Conservation (phyloP, 1,140 invertebrate genomes). For the Calosoma granatense region DNA sequence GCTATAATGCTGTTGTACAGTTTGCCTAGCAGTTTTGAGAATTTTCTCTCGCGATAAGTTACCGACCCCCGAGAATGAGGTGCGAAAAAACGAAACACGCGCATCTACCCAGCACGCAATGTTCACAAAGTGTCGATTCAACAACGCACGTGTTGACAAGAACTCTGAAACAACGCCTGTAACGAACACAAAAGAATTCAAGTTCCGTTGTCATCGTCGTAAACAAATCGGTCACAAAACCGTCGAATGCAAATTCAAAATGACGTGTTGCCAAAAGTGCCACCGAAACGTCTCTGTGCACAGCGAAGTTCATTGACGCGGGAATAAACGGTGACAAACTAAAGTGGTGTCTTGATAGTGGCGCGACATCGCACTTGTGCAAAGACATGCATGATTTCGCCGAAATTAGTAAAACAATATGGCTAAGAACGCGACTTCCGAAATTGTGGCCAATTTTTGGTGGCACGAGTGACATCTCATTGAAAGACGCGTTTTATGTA, state of each 20-base stretch:
- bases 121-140: slow-evolving; percentile 11
- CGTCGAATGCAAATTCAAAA: background rate
- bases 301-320: background rate
- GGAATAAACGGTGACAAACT: slow-evolving; percentile 9
- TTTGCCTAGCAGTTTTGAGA: slow-evolving; percentile 22
- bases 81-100: slow-evolving; percentile 12
- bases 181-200: background rate
- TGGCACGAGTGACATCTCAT: background rate
- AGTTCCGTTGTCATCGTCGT: background rate
- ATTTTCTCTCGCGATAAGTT: slow-evolving; percentile 26
- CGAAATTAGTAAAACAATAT: background rate
- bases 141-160: background rate
- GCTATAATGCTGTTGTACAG: slow-evolving; percentile 26
- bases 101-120: slow-evolving; percentile 1
- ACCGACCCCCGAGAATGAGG: slow-evolving; percentile 23
- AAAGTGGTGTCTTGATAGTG: background rate
- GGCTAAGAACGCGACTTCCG: background rate
- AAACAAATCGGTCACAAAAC: background rate
- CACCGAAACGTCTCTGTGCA: background rate
- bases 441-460: background rate
- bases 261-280: background rate
- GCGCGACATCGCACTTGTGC: slow-evolving; percentile 4
- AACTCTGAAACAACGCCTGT: background rate
- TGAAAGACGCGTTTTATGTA: slow-evolving; percentile 21
- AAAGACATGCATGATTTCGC: background rate